Evolutionary conservation across 1,140 invertebrate species (phyloP).

Genomic region (Branchinecta lynchi): DNA sequence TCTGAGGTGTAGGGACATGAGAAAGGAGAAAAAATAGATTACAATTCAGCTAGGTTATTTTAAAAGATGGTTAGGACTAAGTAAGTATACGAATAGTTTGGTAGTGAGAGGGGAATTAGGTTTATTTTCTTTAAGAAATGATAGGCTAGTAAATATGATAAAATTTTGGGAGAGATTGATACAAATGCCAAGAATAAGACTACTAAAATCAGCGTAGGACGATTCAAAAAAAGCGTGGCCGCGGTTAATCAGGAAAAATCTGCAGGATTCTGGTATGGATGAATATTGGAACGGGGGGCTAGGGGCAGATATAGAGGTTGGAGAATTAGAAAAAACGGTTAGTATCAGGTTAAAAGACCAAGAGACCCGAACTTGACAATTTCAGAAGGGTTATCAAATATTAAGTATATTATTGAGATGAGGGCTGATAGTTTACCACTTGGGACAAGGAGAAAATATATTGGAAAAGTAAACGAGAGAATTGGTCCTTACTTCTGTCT

Average conservation of each 20-base stretch:
- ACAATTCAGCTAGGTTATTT: not conserved
- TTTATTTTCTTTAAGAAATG: not conserved
- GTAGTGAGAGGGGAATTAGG: not conserved
- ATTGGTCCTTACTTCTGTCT: too few relatives aligned
- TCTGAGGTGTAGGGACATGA: not conserved
- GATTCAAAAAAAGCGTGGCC: not conserved
- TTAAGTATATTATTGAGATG: too few relatives aligned
- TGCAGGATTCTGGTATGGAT: not conserved
- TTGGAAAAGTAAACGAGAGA: too few relatives aligned
- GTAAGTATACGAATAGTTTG: not conserved
- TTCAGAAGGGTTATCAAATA: too few relatives aligned
- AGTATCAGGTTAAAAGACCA: too few relatives aligned
- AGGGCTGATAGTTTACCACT: too few relatives aligned
- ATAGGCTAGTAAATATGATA: not conserved
- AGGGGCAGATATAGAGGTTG: too few relatives aligned
- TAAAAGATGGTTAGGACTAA: not conserved
- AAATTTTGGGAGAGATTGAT: not conserved
- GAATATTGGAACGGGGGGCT: not conserved
- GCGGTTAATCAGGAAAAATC: not conserved
- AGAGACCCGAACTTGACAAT: too few relatives aligned
- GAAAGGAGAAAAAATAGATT: not conserved
- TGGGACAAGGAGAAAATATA: too few relatives aligned
- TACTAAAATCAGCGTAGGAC: not conserved
- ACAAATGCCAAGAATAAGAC: not conserved
- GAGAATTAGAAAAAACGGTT: too few relatives aligned